These are phyloP conservation scores for Pantherophis alleghaniensis DNA, from an alignment of 2,797 vertebrate species.

Conservation along the genomic window DNA sequence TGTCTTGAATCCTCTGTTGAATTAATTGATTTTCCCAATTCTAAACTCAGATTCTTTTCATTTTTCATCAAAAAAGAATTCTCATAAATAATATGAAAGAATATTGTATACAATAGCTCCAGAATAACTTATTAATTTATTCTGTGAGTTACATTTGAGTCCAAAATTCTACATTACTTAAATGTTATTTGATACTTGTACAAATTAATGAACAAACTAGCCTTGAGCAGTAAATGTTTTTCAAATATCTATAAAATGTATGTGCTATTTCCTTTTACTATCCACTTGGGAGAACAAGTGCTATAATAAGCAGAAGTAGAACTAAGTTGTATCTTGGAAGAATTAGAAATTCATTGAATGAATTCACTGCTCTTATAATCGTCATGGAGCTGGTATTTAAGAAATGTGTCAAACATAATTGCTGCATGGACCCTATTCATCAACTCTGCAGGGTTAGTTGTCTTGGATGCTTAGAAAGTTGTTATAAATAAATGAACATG, in stretches of 20 bases:
- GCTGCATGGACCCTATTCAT: not conserved
- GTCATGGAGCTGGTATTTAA: slow-evolving; percentile 53
- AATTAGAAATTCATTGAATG: slow-evolving; percentile 18
- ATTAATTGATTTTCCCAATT: not conserved
- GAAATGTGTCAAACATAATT: slow-evolving; percentile 52
- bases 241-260: slow-evolving; percentile 30
- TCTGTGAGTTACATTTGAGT: not conserved
- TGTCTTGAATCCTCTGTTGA: not conserved
- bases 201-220: slow-evolving; percentile 13
- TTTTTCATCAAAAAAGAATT: not conserved
- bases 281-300: slow-evolving; percentile 2
- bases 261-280: slow-evolving; percentile 1
- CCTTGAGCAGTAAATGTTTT: slow-evolving; percentile 36
- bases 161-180: not conserved
- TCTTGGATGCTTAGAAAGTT: slow-evolving; percentile 1
- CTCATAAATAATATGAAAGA: not conserved
- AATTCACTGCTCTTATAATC: not conserved
- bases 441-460: slow-evolving; percentile 11
- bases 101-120: not conserved
- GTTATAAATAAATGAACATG: slow-evolving; percentile 1
- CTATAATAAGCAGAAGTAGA: not conserved
- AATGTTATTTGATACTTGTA: slow-evolving; percentile 23
- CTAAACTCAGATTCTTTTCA: not conserved
- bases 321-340: not conserved
- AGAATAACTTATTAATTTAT: not conserved